Evolutionary conservation across 1,140 invertebrate species (phyloP), one percentile per base, ranked within the genome.

Genomic region (Phortica variegata): DNA sequence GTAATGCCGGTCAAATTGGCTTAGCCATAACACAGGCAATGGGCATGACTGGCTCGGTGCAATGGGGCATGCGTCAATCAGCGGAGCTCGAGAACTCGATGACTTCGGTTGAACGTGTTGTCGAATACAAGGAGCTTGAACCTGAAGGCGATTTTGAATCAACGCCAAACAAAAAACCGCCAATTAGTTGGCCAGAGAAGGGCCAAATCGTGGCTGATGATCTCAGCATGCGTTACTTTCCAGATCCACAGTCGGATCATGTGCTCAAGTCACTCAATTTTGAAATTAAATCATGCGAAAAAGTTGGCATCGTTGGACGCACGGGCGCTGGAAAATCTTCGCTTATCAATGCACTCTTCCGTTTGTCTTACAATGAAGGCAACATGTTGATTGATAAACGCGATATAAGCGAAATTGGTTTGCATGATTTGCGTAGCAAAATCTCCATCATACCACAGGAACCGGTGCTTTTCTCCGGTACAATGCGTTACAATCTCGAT

Each of bases 321-420:
- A 91, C 89, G 1, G 92, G 92, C 1, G 90, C 91, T 37, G 90
- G 90, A 0, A 93, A 93, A 73, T 87, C 87, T 2, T 90, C 89
- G 0, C 58, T 93, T 1, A 85, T 89, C 10, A 72, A 82, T 32
- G 82, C 84, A 4, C 61, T 89, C 1, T 89, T 89, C 54, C 80
- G 85, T 1, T 54, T 83, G 0, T 78, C 80, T 0, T 88, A 6
- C 83, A 36, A 79, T 6, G 75, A 80, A 3, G 84, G 84, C 6
- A 48, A 45, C 2, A 84, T 88, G 26, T 49, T 79, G 2, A 81
- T 88, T 20, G 85, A 88, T 50, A 77, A 75, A 0, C 62, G 86
- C 0, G 78, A 86, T 47, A 83, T 82, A 0, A 74, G 74, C 5
- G 73, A 78, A 7, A 77, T 90, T 19, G 70, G 83, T 3, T 37